Conservation (phyloP, 2,113 vertebrate genomes). For the Sturnira hondurensis region DNA sequence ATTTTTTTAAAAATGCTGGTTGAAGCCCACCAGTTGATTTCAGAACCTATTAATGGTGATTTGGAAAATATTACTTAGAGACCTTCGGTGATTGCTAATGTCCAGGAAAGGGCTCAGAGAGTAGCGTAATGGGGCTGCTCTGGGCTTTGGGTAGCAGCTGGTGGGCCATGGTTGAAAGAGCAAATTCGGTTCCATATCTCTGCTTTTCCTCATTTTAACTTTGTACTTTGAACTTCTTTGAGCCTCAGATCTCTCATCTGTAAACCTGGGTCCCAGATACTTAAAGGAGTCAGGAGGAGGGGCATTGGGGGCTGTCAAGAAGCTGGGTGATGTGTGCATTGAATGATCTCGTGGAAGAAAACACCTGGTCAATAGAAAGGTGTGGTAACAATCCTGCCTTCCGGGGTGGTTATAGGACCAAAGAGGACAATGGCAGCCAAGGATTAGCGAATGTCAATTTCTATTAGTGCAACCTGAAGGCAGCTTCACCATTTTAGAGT, state of each 20-base stretch:
- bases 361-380: not conserved
- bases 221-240: slow-evolving; percentile 25
- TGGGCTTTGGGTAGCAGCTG: not conserved
- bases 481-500: not conserved
- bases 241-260: slow-evolving; percentile 8
- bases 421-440: not conserved
- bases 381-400: not conserved
- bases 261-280: not conserved
- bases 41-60: not conserved
- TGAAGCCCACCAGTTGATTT: not conserved
- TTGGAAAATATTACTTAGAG: not conserved
- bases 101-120: not conserved
- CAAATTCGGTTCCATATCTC: slow-evolving; percentile 6
- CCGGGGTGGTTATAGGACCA: not conserved
- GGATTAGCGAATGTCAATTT: not conserved
- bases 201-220: slow-evolving; percentile 26
- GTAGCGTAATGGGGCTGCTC: not conserved
- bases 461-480: not conserved
- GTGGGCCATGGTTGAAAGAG: not conserved
- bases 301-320: not conserved
- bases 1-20: not conserved
- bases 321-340: not conserved
- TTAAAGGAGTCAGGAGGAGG: not conserved
- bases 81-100: not conserved
- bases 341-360: not conserved